These are phyloP conservation scores for Entomobrya multifasciata DNA, from an alignment of 2,888 invertebrate genomes.

Conservation along the genomic window DNA sequence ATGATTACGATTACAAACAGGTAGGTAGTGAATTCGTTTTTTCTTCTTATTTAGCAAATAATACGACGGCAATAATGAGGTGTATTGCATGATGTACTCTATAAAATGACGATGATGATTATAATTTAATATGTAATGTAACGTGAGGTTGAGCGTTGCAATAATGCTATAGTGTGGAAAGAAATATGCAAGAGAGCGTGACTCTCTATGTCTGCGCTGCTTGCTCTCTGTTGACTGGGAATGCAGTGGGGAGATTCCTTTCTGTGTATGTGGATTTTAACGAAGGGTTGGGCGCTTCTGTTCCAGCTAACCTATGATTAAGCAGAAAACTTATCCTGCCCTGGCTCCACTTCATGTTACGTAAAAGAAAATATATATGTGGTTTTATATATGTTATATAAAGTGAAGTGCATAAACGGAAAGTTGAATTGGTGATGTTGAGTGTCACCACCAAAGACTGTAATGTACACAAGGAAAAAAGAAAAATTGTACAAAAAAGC, in stretches of 20 bases:
- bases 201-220: conserved; percentile 27
- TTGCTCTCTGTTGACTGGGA: too few species aligned
- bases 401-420: too few species aligned
- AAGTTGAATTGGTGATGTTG: too few species aligned
- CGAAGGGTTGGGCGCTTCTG: conserved; percentile 78
- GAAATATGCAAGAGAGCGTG: conserved; percentile 63
- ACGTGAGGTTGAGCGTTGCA: not conserved
- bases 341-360: conserved; percentile 65
- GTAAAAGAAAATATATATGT: too few species aligned
- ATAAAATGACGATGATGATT: conserved; percentile 44
- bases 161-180: conserved; percentile 23
- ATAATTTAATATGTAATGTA: too few species aligned
- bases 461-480: too few species aligned
- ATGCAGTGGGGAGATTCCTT: too few species aligned
- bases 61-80: conserved; percentile 39
- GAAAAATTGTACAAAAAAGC: too few species aligned
- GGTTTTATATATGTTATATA: too few species aligned
- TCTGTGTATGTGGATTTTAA: conserved; percentile 71
- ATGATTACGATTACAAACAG: not conserved
- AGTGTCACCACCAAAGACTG: too few species aligned
- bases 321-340: conserved; percentile 71
- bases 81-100: conserved; percentile 55
- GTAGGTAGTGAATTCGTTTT: conserved; percentile 38
- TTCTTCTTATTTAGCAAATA: conserved; percentile 38
- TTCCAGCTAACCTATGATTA: conserved; percentile 77